phyloP scores from a whole-genome alignment of 2,888 invertebrate species.

The Palloptera scutellata region DNA sequence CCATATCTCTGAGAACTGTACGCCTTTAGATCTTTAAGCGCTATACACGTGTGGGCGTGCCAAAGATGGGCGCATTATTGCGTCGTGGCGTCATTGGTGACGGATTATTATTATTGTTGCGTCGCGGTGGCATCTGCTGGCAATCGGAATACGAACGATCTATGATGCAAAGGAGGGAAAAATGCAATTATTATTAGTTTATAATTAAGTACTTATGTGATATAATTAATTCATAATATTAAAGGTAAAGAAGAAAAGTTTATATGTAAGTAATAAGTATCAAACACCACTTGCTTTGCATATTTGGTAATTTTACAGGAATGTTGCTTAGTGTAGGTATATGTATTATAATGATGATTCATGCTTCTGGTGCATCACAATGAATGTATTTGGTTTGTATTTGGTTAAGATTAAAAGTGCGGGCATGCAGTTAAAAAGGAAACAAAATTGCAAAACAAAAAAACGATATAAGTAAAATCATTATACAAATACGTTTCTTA shows the following conservation, averaged over 20 bases:
- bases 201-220: not conserved
- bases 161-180: constrained; percentile 44
- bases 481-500: constrained; percentile 20
- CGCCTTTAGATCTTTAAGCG: constrained; percentile 56
- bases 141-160: constrained; percentile 71
- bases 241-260: not conserved
- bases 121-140: constrained; percentile 63
- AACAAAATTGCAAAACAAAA: constrained; percentile 37
- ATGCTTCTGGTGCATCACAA: constrained; percentile 33
- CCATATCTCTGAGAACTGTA: not conserved
- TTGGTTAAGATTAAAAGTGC: constrained; percentile 30
- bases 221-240: too few species aligned
- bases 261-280: not conserved
- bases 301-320: not conserved
- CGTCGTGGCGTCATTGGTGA: constrained; percentile 53
- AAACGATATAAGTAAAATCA: constrained; percentile 32
- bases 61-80: constrained; percentile 55
- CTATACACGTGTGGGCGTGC: constrained; percentile 63
- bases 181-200: not conserved
- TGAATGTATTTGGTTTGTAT: constrained; percentile 22
- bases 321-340: not conserved
- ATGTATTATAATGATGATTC: constrained; percentile 28
- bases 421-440: constrained; percentile 47
- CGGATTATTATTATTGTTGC: constrained; percentile 49
- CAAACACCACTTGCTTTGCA: constrained; percentile 28